phyloP scores from a whole-genome alignment of 2,797 vertebrate genomes.

The Enteromius anoplus region DNA sequence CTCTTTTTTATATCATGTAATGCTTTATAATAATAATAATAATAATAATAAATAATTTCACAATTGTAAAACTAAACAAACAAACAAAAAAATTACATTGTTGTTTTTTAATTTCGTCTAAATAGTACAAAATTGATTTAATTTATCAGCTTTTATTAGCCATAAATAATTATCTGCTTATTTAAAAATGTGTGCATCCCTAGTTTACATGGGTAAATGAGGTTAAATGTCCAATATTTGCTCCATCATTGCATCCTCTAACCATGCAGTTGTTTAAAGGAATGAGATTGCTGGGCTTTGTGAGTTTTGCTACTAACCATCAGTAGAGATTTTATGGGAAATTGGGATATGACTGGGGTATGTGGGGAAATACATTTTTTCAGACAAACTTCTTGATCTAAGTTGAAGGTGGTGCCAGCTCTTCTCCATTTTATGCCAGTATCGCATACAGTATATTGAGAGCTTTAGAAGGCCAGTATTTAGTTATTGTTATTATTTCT shows the following conservation, averaged over 20 bases:
- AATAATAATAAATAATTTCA: too few species aligned
- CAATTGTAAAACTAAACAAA: too few species aligned
- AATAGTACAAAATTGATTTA: background rate
- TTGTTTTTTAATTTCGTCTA: background rate
- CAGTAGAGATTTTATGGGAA: constrained; percentile 16
- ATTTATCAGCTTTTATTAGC: background rate
- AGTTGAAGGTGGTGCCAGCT: constrained; percentile 85
- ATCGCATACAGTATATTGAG: constrained; percentile 83
- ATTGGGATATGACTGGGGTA: constrained; percentile 5
- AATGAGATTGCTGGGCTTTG: constrained; percentile 23
- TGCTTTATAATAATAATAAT: background rate
- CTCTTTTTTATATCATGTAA: background rate
- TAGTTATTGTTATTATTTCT: background rate
- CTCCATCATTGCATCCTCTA: constrained; percentile 43
- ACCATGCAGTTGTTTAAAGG: constrained; percentile 21
- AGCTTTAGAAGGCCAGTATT: constrained; percentile 68
- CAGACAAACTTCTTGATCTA: constrained; percentile 67
- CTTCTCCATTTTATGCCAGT: constrained; percentile 79
- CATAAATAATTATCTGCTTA: background rate
- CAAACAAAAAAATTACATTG: too few species aligned
- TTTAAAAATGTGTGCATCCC: background rate
- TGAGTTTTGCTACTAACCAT: constrained; percentile 5
- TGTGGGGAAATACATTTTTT: constrained; percentile 63
- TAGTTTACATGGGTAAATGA: constrained; percentile 1
- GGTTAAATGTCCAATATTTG: constrained; percentile 21